phyloP scores from a whole-genome alignment of 2,888 invertebrate species.

The Stegana nigrithorax region DNA sequence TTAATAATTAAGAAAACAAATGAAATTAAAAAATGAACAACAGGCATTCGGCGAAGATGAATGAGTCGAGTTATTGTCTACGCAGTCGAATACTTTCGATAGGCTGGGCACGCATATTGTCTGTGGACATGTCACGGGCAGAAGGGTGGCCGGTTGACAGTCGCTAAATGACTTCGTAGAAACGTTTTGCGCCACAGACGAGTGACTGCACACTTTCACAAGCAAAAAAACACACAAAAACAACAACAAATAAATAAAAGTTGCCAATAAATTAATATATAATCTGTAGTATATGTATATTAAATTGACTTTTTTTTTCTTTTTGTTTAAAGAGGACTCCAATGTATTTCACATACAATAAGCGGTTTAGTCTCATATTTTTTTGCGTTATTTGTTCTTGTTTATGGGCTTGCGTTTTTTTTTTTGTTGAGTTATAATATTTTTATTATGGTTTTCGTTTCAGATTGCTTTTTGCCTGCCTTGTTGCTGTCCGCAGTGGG shows the following conservation, averaged over 20 bases:
- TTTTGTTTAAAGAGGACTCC: slow-evolving; percentile 4
- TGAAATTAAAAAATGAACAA: background rate
- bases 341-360: slow-evolving; percentile 29
- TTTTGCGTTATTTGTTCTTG: too few species aligned
- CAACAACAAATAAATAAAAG: too few species aligned
- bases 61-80: background rate
- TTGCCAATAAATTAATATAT: too few species aligned
- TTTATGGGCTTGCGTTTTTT: background rate
- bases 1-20: background rate
- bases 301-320: background rate
- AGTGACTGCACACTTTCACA: slow-evolving; percentile 44
- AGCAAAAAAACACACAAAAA: slow-evolving; percentile 3
- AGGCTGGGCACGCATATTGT: too few species aligned
- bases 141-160: slow-evolving; percentile 30
- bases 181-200: background rate
- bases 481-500: slow-evolving; percentile 31
- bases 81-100: too few species aligned
- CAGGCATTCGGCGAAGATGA: background rate
- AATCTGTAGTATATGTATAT: too few species aligned
- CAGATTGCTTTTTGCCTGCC: slow-evolving; percentile 26
- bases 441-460: background rate
- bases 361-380: too few species aligned
- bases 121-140: too few species aligned
- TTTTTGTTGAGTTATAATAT: background rate
- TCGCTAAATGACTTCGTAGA: slow-evolving; percentile 36